Evolutionary conservation across 2,797 vertebrate species (phyloP).

Genomic region (Acrossocheilus fasciatus): DNA sequence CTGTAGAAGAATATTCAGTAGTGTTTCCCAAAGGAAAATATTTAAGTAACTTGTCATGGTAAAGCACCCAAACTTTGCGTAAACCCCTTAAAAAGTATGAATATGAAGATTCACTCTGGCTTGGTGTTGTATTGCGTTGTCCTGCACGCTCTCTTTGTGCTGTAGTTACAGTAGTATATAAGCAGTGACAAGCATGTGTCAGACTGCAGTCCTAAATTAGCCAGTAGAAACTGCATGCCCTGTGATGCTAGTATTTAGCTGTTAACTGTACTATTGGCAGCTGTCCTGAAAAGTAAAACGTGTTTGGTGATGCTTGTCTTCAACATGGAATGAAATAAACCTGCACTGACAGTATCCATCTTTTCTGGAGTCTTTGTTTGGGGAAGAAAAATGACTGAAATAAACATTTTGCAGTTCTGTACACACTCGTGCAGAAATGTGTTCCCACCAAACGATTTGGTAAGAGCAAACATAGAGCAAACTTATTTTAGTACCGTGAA

Average conservation of each 20-base stretch:
- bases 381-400: background rate
- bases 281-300: background rate
- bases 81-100: conserved; percentile 1
- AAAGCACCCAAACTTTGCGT: background rate
- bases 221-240: conserved; percentile 47
- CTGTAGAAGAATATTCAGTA: conserved; percentile 12
- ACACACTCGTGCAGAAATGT: background rate
- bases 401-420: conserved; percentile 8
- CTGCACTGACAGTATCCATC: conserved; percentile 14
- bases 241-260: conserved; percentile 25
- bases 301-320: conserved; percentile 32
- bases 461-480: conserved; percentile 24
- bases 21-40: background rate
- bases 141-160: conserved; percentile 20
- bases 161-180: conserved; percentile 32
- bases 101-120: background rate
- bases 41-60: conserved; percentile 35
- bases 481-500: conserved; percentile 41
- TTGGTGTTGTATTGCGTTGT: conserved; percentile 31
- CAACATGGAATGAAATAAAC: conserved; percentile 52
- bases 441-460: conserved; percentile 3
- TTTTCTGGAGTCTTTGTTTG: conserved; percentile 20
- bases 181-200: conserved; percentile 52
- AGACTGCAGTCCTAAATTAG: conserved; percentile 34
- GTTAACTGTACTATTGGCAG: conserved; percentile 39